Evolutionary conservation across 1,140 invertebrate genomes (phyloP).

Genomic region (Euura lappo): DNA sequence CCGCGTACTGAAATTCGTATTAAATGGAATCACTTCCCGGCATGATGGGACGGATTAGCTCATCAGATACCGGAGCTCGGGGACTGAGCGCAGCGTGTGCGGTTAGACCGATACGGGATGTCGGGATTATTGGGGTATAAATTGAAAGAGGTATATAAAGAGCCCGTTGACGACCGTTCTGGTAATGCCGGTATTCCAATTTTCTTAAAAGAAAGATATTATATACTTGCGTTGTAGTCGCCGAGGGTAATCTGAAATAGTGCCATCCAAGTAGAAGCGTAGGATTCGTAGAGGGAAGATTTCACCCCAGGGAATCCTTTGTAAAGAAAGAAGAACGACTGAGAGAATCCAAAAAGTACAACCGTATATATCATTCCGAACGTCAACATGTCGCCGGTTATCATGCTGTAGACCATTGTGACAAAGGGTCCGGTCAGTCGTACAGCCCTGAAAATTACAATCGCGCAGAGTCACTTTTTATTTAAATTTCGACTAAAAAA

Average conservation of each 20-base stretch:
- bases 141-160: not conserved
- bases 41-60: not conserved
- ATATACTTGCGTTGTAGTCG: constrained; percentile 88
- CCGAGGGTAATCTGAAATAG: constrained; percentile 97
- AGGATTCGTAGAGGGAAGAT: constrained; percentile 81
- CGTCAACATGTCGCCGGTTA: constrained; percentile 96
- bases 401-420: constrained; percentile 99
- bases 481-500: too few relatives aligned
- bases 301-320: constrained; percentile 87
- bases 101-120: too few relatives aligned
- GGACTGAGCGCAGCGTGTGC: too few relatives aligned
- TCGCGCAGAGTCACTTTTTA: too few relatives aligned
- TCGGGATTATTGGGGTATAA: too few relatives aligned
- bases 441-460: constrained; percentile 75
- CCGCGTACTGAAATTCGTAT: constrained; percentile 79
- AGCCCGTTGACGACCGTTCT: not conserved
- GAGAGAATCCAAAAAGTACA: constrained; percentile 92
- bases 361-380: constrained; percentile 96
- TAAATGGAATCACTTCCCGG: constrained; percentile 2
- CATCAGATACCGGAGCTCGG: not conserved
- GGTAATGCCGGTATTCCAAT: not conserved
- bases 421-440: constrained; percentile 95
- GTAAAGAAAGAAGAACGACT: constrained; percentile 96
- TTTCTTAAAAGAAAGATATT: not conserved
- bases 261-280: constrained; percentile 94